Evolutionary conservation across 2,888 invertebrate genomes (phyloP), one percentile per base, ranked within the genome.

Genomic region (Drosophila vallismaia): DNA sequence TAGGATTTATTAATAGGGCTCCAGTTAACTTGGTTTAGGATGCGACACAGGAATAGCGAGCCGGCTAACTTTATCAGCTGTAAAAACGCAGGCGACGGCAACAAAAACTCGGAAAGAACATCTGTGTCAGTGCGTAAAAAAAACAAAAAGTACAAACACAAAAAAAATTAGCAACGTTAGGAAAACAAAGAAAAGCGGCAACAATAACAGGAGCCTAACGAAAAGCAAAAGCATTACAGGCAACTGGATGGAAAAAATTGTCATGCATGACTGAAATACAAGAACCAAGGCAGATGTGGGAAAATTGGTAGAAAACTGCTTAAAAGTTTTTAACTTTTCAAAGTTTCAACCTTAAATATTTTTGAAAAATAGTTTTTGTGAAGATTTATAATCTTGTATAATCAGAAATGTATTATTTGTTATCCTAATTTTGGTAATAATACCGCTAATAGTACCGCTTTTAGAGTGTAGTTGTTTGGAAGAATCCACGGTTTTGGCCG

Each of bases 231-330:
- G 67, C 63, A 57, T 60, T 63, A 52, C 49, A 53, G 26, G 51
- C 74, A 86, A 83, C 86, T 75, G 75, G 69, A 57, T 85, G 86
- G 71, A 85, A 80, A 86, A 82, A 86, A 86, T 69, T 83, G 69
- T 71, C 76, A 79, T 83, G 74, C 86, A 86, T 86, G 86, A 83
- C 83, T 80, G 76, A 83, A 86, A 82, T 82, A 86, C 80, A 76
- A 83, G 75, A 85, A 57, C n/a, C 5, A 6, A n/a, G 36, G n/a
- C 36, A 36, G n/a, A 36, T 36, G 42, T 14, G 42, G 14, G 4
- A 42, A 42, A 42, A 42, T 7, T 19, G 42, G 1, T 6, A 42
- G 14, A 19, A 9, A 19, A 19, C 7, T 9, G n/a, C 14, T 8
- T 8, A 40, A 3, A 6, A 19, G 8, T 19, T 19, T 2, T 14